Conservation (phyloP, 2,113 vertebrate species). For the Pituophis catenifer region DNA sequence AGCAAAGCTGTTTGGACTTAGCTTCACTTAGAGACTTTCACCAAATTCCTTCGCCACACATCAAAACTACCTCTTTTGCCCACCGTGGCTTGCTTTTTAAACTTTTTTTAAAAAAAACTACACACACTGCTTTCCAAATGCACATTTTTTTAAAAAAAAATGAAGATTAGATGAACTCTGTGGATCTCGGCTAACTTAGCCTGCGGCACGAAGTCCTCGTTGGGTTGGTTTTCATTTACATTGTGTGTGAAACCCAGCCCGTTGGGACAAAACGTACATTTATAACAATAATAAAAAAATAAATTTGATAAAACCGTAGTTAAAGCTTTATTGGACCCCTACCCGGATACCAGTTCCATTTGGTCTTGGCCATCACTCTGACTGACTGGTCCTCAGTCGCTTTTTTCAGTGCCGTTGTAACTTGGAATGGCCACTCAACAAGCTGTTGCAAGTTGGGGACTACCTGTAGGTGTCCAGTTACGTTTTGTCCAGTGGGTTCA, state of each 20-base stretch:
- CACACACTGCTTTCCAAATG: background rate
- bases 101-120: background rate
- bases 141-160: background rate
- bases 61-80: background rate
- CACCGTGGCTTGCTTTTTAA: background rate
- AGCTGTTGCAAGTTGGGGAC: too few species aligned
- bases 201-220: background rate
- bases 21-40: background rate
- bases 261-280: background rate
- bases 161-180: background rate
- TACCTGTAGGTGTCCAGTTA: background rate
- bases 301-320: background rate
- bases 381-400: too few species aligned
- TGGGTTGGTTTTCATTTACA: background rate
- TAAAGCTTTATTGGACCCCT: background rate
- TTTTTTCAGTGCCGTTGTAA: too few species aligned
- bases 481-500: background rate
- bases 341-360: too few species aligned
- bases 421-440: too few species aligned
- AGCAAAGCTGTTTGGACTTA: background rate
- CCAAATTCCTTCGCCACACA: background rate
- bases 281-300: background rate
- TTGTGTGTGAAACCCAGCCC: background rate
- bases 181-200: background rate
- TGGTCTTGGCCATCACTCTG: too few species aligned